Evolutionary conservation across 1,140 invertebrate species (phyloP), one percentile per base, ranked within the genome.

Genomic region (Araneus ventricosus): DNA sequence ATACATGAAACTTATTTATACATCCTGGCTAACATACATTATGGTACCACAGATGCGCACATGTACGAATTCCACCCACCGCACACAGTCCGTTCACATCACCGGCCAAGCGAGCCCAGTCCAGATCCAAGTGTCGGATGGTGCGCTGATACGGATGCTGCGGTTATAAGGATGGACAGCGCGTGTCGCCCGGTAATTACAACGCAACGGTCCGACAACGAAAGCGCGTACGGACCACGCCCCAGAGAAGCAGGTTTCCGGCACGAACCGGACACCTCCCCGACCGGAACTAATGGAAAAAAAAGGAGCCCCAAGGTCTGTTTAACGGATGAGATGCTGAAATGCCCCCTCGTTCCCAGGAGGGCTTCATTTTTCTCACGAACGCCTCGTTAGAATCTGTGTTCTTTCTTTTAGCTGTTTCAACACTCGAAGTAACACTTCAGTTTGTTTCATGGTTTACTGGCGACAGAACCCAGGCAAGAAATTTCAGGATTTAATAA

Each of bases 271-370:
- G 85, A 87, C 85, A 59, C 52, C 85, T 87, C 52, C 27, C 30
- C 45, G 24, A 22, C 85, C 85, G 85, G 85, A 87, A 87, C 85
- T n/a, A 87, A 87, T 61, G 85, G 34, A 63, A 24, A 85, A 85
- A 45, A 39, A 45, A 7, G 84, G 52, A 6, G 52, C 30, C 30
- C 45, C 82, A 84, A 84, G 82, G 82, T 84, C 45, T 84, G 39
- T 84, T 75, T 84, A 84, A 41, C 52, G 85, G 30, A 61, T 87
- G 85, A 86, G 52, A 52, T 52, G 45, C 10, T 52, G 59, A 63
- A 63, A 20, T 24, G 59, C 14, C n/a, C 59, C 30, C 70, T 34
- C 34, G 27, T 5, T 75, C 34, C 30, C 30, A 20, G 14, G 70
- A 75, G 70, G 30, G 70, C 30, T 30, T 34, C 10, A 63, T 24